Base-by-base conservation (phyloP, 1,140 invertebrate genomes). In the Sesamia nonagrioides region DNA sequence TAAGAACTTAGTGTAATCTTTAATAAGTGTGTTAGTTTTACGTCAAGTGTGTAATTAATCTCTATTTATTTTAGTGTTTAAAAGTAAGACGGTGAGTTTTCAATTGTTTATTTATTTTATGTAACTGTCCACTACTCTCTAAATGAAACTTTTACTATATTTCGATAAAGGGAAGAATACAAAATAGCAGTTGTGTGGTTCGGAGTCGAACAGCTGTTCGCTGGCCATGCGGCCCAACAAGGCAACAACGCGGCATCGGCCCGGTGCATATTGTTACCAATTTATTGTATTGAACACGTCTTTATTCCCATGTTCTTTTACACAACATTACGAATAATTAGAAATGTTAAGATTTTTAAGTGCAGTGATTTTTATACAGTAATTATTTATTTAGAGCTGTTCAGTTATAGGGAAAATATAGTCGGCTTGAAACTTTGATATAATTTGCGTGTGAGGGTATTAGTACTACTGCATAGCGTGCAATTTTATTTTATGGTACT, bases 81-180 rank as follows among this genome's bases (percentile, higher is more conserved):
- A 86, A 87, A 88, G 86, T 85, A 85, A 84, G 77, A 85, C 82
- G 87, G 91, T 92, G 82, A 93, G 91, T 91, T 85, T 84, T 78
- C 78, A 81, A 84, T 77, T 50, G 58, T 82, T 82, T 72, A 69
- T 82, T 82, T 78, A 11, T 68, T 79, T 77, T 73, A 80, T 60
- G 35, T 80, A 78, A 68, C 77, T 81, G 69, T 76, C 73, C 63
- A 79, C 79, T 48, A 50, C 61, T 80, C 52, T 75, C 52, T 75
- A 69, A 50, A 68, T 68, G 33, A 68, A 68, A 27, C 63, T 68
- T 68, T 68, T 33, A 68, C 42, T 68, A 33, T 37, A 54, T 52
- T 54, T 54, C 48, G 68, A 48, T 68, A 42, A 58, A 58, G 52
- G 3, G 11, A 21, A 60, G 17, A 60, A 42, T 58, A 73, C 18